Base-by-base conservation (phyloP, 2,888 invertebrate genomes). In the Odontomyia ornata region DNA sequence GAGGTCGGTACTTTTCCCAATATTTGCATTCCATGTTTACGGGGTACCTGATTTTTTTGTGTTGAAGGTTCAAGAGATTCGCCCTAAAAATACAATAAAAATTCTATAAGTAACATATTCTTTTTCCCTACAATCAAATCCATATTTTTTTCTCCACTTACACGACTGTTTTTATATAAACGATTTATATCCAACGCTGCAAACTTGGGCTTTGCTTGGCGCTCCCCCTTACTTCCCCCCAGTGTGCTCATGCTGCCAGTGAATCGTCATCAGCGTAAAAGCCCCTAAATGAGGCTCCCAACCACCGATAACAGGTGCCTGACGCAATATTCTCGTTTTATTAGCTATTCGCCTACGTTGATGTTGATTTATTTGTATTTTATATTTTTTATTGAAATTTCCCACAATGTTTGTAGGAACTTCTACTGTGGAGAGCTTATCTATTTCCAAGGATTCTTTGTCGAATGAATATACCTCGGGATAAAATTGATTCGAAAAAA, bases 21-120 rank as follows among this genome's bases (percentile, higher is more conserved):
- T 90, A 94, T 95, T 94, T 99, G 99, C 94, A 99, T 96, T 92
- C 98, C 98, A 97, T 98, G 97, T 93, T 98, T 98, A 89, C 95
- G 95, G 87, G 93, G 93, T 89, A 94, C 91, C 89, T 93, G 93
- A 89, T 91, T 94, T 89, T 95, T 95, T 85, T 93, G 93, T 88
- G 93, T 93, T 85, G 93, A 93, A 86, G 94, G 93, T 89, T 96
- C 95, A 84, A 91, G 93, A 88, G 93, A 92, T 89, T 95, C 94
- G 86, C 94, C 94, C 95, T 95, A 71, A 79, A 25, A 56, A 60
- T 25, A 21, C 13, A 60, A 60, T 11, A 18, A 56, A 56, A 56
- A 60, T 23, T 21, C 9, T 5, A 60, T 21, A 7, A 60, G 23
- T 60, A 5, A 21, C 15, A 69, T 27, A 65, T 9, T 5, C 69